A percentile compares a stretch with the other conserved stretches of the same genome.
Evolutionary conservation across 2,797 vertebrate species (phyloP).

Genomic region (Discoglossus pictus): DNA sequence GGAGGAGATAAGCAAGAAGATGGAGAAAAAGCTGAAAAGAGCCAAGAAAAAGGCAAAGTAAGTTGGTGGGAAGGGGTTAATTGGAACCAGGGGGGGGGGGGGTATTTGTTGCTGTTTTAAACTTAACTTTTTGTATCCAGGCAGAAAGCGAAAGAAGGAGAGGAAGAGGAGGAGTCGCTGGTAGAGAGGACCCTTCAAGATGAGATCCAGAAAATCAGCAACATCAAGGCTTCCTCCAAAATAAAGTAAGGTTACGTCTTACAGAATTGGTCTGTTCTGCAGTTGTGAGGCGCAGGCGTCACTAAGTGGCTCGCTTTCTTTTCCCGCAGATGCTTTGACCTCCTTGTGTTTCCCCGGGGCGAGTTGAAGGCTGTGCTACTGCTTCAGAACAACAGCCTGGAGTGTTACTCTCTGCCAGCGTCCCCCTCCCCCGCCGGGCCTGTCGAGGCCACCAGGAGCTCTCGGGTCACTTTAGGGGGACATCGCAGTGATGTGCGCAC

Average conservation of each 20-base stretch:
- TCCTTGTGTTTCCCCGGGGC: slow-evolving; percentile 77
- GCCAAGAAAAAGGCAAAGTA: slow-evolving; percentile 89
- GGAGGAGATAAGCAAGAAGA: slow-evolving; percentile 80
- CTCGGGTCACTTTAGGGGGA: slow-evolving; percentile 82
- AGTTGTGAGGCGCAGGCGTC: too few species aligned
- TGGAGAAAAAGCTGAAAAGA: slow-evolving; percentile 86
- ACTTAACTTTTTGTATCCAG: slow-evolving; percentile 58
- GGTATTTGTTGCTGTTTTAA: too few species aligned
- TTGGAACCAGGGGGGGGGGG: too few species aligned
- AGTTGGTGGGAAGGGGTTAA: slow-evolving; percentile 40
- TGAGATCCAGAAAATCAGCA: slow-evolving; percentile 81
- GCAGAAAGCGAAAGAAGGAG: slow-evolving; percentile 63
- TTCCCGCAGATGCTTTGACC: slow-evolving; percentile 81
- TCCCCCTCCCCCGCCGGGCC: slow-evolving; percentile 52
- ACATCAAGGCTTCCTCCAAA: slow-evolving; percentile 86
- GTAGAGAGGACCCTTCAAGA: slow-evolving; percentile 73
- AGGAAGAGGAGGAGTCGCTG: slow-evolving; percentile 64
- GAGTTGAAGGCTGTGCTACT: slow-evolving; percentile 87
- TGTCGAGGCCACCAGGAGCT: slow-evolving; percentile 70
- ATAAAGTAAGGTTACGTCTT: slow-evolving; percentile 83
- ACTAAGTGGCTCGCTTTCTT: too few species aligned
- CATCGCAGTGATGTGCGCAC: slow-evolving; percentile 92
- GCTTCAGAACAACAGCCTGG: slow-evolving; percentile 91
- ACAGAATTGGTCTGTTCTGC: neutral
- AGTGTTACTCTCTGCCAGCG: slow-evolving; percentile 76